Conservation (phyloP, 1,140 invertebrate species). For the Caenorhabditis tropicalis region DNA sequence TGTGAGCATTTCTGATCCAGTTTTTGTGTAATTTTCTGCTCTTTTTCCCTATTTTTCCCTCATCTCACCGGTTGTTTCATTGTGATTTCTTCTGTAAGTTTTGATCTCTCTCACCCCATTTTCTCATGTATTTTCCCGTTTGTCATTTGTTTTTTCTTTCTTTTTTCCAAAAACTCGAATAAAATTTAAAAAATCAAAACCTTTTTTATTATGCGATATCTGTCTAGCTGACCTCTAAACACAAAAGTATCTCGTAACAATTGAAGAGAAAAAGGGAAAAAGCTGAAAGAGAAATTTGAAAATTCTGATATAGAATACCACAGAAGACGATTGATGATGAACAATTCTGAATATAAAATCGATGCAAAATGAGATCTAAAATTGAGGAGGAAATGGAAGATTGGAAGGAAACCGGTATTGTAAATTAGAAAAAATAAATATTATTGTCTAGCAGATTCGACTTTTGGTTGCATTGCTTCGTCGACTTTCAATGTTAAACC, state of each 20-base stretch:
- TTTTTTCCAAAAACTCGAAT: too few relatives aligned
- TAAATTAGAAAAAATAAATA: background rate
- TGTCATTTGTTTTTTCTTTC: background rate
- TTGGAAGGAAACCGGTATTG: background rate
- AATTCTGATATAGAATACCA: background rate
- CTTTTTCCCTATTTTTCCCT: background rate
- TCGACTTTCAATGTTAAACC: constrained; percentile 37
- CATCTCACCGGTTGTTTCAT: background rate
- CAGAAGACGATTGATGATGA: constrained; percentile 17
- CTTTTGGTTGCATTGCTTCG: constrained; percentile 29
- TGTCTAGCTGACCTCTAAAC: background rate
- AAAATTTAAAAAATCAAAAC: too few relatives aligned
- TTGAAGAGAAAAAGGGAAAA: background rate
- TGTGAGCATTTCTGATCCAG: background rate
- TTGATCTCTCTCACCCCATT: background rate
- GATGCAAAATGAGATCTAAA: constrained; percentile 38
- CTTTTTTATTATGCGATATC: too few relatives aligned
- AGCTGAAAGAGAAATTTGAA: background rate
- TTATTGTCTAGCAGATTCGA: constrained; percentile 38
- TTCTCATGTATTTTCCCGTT: background rate
- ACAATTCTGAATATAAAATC: background rate
- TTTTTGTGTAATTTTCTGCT: background rate
- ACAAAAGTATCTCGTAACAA: background rate
- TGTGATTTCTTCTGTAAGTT: background rate
- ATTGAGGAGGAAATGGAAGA: background rate